Conservation (phyloP, 2,113 vertebrate genomes). For the Hemiprocne comata region DNA sequence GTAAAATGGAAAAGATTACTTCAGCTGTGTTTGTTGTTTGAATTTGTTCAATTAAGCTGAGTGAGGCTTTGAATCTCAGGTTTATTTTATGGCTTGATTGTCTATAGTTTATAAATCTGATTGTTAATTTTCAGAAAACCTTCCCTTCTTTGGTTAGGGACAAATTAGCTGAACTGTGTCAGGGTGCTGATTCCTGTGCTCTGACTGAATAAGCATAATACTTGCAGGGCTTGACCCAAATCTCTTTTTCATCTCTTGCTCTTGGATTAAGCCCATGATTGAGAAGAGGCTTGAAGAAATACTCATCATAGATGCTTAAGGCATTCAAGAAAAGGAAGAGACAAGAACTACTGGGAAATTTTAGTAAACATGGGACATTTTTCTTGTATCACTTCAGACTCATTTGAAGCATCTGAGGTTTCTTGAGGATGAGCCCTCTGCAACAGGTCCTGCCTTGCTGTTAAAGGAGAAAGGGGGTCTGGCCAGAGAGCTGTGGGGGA, state of each 20-base stretch:
- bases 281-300: not conserved
- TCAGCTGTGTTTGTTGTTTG: not conserved
- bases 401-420: not conserved
- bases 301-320: not conserved
- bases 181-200: not conserved
- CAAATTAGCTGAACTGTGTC: not conserved
- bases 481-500: accelerated
- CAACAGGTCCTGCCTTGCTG: not conserved
- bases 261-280: not conserved
- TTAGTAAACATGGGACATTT: not conserved
- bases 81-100: not conserved
- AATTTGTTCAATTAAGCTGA: not conserved
- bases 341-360: not conserved
- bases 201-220: not conserved
- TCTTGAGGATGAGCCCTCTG: not conserved
- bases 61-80: not conserved
- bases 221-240: slow-evolving; percentile 51
- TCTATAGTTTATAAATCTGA: not conserved
- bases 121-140: not conserved
- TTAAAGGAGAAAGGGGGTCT: not conserved
- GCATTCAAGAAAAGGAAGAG: not conserved
- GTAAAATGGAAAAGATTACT: not conserved
- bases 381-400: not conserved
- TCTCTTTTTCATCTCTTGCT: not conserved
- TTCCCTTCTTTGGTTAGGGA: not conserved